Evolutionary conservation across 1,140 invertebrate genomes (phyloP), one percentile per base, ranked within the genome.

Genomic region (Limonius californicus): DNA sequence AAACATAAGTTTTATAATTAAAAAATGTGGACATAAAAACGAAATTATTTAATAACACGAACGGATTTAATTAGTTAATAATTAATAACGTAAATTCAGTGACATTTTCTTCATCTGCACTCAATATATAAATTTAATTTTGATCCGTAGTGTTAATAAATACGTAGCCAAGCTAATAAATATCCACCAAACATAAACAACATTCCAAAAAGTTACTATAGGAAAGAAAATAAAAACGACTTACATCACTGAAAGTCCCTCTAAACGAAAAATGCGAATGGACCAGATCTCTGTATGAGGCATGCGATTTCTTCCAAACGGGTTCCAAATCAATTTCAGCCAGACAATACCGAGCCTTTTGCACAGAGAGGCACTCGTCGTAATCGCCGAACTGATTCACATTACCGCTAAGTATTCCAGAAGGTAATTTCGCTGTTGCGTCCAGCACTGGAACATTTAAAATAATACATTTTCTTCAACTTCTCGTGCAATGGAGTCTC

Each of bases 301-400:
- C 15, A 50, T 59, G 50, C 23, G 20, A 54, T 11, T 54, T 30
- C 20, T 59, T 65, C 67, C 63, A 67, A 19, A 65, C 19, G 4
- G 57, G 43, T 27, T 62, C 23, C 18, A 69, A 60, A 56, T 70
- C 63, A n/a, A 85, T 64, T 21, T 78, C 79, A 0, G 80, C 79
- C 15, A 85, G 72, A 68, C 84, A 86, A 72, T 85, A 85, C 66
- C 83, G 79, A 4, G 82, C 83, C 2, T 62, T 20, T 16, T 67
- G 19, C 27, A 62, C n/a, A 8, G 3, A 72, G 75, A 86, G 66
- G 69, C 85, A 86, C 64, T 84, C 79, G 73, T 86, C 83, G 64
- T 83, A 85, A 72, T 87, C 84, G 1, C 85, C 84, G 27, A 81
- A 83, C 68, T 86, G 84, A 65, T 85, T 84, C 0, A 81, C 77